Base-by-base conservation (phyloP, 2,113 vertebrate species). In the Nothocercus julius region DNA sequence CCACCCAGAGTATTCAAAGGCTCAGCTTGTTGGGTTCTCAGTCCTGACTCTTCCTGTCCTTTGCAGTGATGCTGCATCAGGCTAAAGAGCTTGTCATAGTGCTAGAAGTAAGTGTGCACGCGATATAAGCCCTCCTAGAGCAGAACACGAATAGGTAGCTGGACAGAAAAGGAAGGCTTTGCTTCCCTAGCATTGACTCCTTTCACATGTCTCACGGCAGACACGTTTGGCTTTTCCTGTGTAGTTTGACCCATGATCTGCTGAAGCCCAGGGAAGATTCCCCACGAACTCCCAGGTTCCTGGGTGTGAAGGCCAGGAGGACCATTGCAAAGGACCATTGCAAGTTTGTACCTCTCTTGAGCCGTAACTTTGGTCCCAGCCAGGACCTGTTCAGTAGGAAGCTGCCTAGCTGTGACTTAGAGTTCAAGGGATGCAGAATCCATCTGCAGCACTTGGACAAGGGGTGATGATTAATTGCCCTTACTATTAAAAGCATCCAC, bases 401-500 rank as follows among this genome's bases (percentile, higher is more conserved):
- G 40, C 38, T 67, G 68, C 79, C 93, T 85, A 40, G 40, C 62
- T 85, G 92, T 18, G 3, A 47, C 53, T 68, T 3, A 1, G 30
- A 88, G 54, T 44, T 72, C 85, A 32, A 49, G 80, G 88, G 95
- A 92, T 93, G 92, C 68, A 95, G 4, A 75, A 67, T 38, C 61
- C 77, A 47, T 72, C 88, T 72, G 38, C 24, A 75, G n/a, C 2
- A 0, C 73, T 75, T 72, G 16, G 88, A 75, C 92, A 92, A 95
- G 68, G 17, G 61, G 2, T 34, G 82, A 40, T 86, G 92, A 93
- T 96, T 92, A 86, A 95, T 94, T 83, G 88, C 69, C 56, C n/a
- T 9, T 62, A 8, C n/a, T 49, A 3, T 45, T 85, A 11, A 53
- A 36, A 95, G 32, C 22, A 4, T 69, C 53, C 4, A 2, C 59